Conservation (phyloP, 2,797 vertebrate species). For the Lateolabrax maculatus region DNA sequence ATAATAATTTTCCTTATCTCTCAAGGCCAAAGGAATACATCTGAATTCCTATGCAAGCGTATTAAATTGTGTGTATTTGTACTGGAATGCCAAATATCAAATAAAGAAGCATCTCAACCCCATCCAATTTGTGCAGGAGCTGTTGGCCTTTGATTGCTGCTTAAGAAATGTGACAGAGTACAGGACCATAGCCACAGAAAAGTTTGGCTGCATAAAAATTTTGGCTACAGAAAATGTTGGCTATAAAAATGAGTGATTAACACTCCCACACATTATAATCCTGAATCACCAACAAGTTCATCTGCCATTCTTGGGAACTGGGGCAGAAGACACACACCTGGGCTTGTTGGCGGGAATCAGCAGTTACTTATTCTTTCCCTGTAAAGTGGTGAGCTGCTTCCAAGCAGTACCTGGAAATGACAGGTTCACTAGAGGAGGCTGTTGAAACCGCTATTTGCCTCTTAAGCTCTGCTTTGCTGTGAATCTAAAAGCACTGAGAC, state of each 20-base stretch:
- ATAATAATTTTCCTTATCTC: not conserved
- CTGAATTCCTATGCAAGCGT: not conserved
- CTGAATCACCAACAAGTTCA: constrained; percentile 28
- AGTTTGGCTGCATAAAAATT: too few species aligned
- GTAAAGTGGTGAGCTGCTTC: constrained; percentile 27
- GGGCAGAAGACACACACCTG: constrained; percentile 51
- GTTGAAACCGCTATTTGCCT: constrained; percentile 38
- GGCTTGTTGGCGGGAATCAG: constrained; percentile 37
- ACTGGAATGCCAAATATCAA: not conserved
- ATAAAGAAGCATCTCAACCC: not conserved
- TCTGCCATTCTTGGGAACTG: constrained; percentile 34
- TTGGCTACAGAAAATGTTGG: not conserved
- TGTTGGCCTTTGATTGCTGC: not conserved
- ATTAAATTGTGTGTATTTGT: not conserved
- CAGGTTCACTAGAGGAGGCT: constrained; percentile 21
- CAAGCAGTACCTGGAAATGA: constrained; percentile 41
- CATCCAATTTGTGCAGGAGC: not conserved
- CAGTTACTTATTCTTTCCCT: not conserved
- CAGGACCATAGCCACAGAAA: not conserved
- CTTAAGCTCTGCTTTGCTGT: not conserved
- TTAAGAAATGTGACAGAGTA: not conserved
- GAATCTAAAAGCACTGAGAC: constrained; percentile 15
- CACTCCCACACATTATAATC: constrained; percentile 9
- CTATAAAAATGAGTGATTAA: not conserved
- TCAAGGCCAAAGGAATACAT: not conserved